Conservation (phyloP, 2,888 invertebrate genomes). For the Pedicia rivosa region DNA sequence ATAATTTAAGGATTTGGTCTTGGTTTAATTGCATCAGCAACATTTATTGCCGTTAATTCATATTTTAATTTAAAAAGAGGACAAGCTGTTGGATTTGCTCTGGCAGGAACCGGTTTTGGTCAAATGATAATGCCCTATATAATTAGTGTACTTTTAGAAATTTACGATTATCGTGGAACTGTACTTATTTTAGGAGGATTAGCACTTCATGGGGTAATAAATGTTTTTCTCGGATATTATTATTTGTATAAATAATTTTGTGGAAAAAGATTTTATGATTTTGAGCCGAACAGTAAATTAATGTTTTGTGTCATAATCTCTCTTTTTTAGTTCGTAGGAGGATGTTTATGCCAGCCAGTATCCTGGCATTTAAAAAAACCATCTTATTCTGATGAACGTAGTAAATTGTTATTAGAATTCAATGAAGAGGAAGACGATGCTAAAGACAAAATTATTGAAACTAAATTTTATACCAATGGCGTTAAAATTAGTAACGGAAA, state of each 20-base stretch:
- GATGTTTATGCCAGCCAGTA: conserved; percentile 41
- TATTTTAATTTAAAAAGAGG: conserved; percentile 52
- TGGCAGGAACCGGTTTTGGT: conserved; percentile 60
- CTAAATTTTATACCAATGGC: conserved; percentile 1
- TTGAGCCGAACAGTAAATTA: too few species aligned
- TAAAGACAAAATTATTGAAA: conserved; percentile 9
- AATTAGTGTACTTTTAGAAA: conserved; percentile 44
- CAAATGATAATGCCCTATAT: conserved; percentile 60
- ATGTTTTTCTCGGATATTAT: conserved; percentile 18
- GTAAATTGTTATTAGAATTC: conserved; percentile 17
- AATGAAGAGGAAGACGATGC: conserved; percentile 13
- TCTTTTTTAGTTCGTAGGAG: conserved; percentile 36
- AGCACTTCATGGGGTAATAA: conserved; percentile 49
- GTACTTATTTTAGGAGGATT: conserved; percentile 44
- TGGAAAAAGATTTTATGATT: too few species aligned
- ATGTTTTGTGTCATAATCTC: background rate
- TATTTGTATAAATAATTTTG: too few species aligned
- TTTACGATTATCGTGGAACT: conserved; percentile 46
- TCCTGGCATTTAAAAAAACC: conserved; percentile 37
- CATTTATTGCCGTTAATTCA: conserved; percentile 53
- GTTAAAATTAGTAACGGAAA: conserved; percentile 5
- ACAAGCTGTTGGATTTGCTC: conserved; percentile 56
- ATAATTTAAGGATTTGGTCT: conserved; percentile 41
- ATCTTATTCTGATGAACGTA: too few species aligned
- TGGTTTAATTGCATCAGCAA: conserved; percentile 52